Evolutionary conservation across 1,140 invertebrate species (phyloP), one percentile per base, ranked within the genome.

Genomic region (Euura lappo): DNA sequence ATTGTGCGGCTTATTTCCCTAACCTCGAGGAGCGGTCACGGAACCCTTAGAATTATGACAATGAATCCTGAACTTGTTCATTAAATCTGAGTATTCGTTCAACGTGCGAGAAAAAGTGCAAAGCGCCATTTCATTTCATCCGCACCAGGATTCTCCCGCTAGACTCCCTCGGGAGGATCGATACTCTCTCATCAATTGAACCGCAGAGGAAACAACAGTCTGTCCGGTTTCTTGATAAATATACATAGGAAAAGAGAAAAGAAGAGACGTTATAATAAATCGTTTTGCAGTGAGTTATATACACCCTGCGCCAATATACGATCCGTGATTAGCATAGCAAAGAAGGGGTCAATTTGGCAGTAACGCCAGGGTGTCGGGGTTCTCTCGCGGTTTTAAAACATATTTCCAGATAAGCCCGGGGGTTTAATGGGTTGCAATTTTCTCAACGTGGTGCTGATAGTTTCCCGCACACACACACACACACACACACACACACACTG

Each of bases 131-230:
- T 67, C 2, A 67, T n/a, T n/a, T 28, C 28, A 28, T 28, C 28
- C 28, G 28, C 28, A 28, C 28, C 28, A 28, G 28, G 28, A 28
- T 28, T 28, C 28, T 28, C 28, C 28, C 28, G 28, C 28, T 28
- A 28, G 28, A 28, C 28, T 28, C 28, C 66, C 6, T 1, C 43
- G 28, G 43, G 66, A 67, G 43, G 66, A 67, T 67, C 66, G 66
- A 67, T 67, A 67, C 66, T 13, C n/a, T 28, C 43, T 67, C 66
- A 28, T 28, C 28, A 67, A 67, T 67, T 44, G 66, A 67, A 67
- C 66, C 13, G 66, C n/a, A 67, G 2, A 8, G 66, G 43, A 13
- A 67, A 67, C n/a, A 6, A 13, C 2, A 8, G 66, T 67, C 66
- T 7, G 6, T 28, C 7, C 66, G 13, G 28, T 28, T 44, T 7